phyloP scores from a whole-genome alignment of 2,797 vertebrate genomes.

The Buceros bicornis region DNA sequence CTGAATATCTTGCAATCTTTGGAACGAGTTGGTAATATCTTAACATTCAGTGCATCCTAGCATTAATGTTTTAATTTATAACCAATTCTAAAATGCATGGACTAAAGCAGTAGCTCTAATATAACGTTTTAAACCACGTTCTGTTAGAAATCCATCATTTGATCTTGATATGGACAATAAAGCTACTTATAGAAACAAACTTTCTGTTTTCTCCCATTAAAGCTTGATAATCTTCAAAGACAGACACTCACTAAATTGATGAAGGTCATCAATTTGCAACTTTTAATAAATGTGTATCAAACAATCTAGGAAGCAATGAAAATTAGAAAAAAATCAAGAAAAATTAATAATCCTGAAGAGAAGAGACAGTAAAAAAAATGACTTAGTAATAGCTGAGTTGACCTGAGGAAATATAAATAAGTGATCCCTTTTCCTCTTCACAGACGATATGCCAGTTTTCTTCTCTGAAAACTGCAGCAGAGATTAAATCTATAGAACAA shows the following conservation, averaged over 20 bases:
- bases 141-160: conserved; percentile 25
- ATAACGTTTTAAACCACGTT: conserved; percentile 7
- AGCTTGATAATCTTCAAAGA: conserved; percentile 39
- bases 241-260: conserved; percentile 9
- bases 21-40: conserved; percentile 39
- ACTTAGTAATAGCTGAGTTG: not conserved
- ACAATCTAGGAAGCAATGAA: not conserved
- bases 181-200: conserved; percentile 33
- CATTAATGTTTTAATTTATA: conserved; percentile 56
- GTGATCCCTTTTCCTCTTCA: not conserved
- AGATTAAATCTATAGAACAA: conserved; percentile 10
- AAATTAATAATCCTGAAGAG: not conserved
- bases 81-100: conserved; percentile 28
- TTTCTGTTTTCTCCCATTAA: conserved; percentile 29
- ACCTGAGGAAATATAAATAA: conserved; percentile 14
- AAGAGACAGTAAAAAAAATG: not conserved
- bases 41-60: conserved; percentile 24
- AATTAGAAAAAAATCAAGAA: not conserved
- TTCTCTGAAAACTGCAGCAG: conserved; percentile 2
- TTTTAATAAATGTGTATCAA: conserved; percentile 43
- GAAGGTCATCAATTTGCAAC: conserved; percentile 27
- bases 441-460: not conserved
- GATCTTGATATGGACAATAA: conserved; percentile 25
- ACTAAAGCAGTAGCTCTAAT: conserved; percentile 21
- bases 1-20: conserved; percentile 16